Evolutionary conservation across 2,888 invertebrate species (phyloP).

Genomic region (Stenodera caucasica): DNA sequence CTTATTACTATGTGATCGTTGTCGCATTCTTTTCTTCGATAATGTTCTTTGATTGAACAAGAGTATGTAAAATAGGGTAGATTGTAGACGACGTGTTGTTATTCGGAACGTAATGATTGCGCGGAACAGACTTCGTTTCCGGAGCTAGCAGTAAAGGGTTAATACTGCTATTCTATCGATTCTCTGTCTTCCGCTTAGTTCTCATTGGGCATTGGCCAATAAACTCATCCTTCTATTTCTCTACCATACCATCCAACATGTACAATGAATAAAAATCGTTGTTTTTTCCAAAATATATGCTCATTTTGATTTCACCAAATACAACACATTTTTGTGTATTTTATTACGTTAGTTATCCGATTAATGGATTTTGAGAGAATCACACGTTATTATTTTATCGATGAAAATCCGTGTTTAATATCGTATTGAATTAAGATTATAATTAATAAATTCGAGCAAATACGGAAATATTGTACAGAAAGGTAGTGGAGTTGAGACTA

Average conservation of each 20-base stretch:
- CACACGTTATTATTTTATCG: not conserved
- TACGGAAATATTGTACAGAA: no score
- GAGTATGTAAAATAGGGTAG: constrained; percentile 31
- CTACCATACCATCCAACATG: constrained; percentile 31
- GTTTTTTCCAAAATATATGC: constrained; percentile 7
- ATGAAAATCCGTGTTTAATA: not conserved
- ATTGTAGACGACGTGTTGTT: constrained; percentile 31
- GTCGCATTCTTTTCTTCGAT: not conserved
- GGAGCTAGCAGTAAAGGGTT: constrained; percentile 41
- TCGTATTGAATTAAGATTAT: no score
- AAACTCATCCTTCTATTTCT: constrained; percentile 31
- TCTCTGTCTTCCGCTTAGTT: constrained; percentile 40
- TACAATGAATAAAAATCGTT: constrained; percentile 39
- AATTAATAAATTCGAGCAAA: no score
- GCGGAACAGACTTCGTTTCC: constrained; percentile 40
- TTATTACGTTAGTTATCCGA: not conserved
- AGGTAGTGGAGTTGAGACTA: no score
- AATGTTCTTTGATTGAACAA: constrained; percentile 18
- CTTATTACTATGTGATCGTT: not conserved
- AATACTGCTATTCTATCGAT: constrained; percentile 44
- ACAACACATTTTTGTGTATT: not conserved
- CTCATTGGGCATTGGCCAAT: constrained; percentile 44
- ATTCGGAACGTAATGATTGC: constrained; percentile 37
- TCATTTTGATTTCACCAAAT: not conserved
- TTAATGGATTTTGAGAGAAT: not conserved